These are phyloP conservation scores for Megastigmus dorsalis DNA, from an alignment of 2,888 invertebrate genomes.

Conservation along the genomic window DNA sequence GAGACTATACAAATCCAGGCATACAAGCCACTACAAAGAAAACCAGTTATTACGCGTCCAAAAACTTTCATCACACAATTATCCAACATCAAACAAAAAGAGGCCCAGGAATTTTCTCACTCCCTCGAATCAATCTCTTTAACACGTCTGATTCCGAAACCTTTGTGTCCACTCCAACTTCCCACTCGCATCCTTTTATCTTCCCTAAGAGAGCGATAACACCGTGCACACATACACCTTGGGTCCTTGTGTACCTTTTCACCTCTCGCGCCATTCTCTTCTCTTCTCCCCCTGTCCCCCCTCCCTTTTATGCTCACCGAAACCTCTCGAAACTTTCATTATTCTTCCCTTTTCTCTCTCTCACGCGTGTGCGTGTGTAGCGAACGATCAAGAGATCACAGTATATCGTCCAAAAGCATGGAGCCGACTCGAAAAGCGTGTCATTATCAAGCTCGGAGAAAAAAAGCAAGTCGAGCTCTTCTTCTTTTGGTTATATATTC, in stretches of 20 bases:
- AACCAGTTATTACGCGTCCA: slow-evolving; percentile 19
- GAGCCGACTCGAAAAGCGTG: slow-evolving; percentile 27
- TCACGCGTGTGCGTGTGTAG: no score
- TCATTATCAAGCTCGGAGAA: slow-evolving; percentile 21
- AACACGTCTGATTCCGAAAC: no score
- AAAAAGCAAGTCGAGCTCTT: not conserved
- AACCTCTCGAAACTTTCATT: no score
- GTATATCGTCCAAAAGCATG: slow-evolving; percentile 18
- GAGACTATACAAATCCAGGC: no score
- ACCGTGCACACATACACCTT: no score
- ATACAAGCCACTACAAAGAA: not conserved
- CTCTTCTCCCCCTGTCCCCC: not conserved
- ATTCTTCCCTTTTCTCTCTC: slow-evolving; percentile 21
- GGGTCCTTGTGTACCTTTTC: slow-evolving; percentile 26
- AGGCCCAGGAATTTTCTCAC: no score
- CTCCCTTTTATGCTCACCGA: not conserved
- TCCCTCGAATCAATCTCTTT: slow-evolving; percentile 25
- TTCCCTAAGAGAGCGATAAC: slow-evolving; percentile 13
- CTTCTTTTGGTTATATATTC: no score
- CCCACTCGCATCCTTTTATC: no score
- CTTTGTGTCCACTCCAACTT: slow-evolving; percentile 29
- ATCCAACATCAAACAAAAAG: slow-evolving; percentile 14
- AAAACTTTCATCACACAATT: slow-evolving; percentile 16
- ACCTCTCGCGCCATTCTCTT: slow-evolving; percentile 24
- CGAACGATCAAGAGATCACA: slow-evolving; percentile 46